These are phyloP conservation scores for Balanococcus diminutus DNA, from an alignment of 2,888 invertebrate genomes.

Conservation along the genomic window DNA sequence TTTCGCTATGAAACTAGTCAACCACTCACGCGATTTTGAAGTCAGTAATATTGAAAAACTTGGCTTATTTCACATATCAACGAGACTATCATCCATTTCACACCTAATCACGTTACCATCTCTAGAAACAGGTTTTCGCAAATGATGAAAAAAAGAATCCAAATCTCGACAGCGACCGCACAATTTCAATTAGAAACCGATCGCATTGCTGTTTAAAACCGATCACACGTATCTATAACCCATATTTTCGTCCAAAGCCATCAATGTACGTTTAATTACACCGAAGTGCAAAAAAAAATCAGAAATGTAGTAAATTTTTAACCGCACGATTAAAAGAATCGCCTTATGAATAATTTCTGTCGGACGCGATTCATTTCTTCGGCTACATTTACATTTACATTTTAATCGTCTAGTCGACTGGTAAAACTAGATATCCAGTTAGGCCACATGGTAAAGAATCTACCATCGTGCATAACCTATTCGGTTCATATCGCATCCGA, in stretches of 20 bases:
- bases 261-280: neutral
- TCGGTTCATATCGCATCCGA: neutral
- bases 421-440: slow-evolving; percentile 34
- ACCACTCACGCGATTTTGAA: neutral
- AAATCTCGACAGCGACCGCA: neutral
- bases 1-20: neutral
- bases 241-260: neutral
- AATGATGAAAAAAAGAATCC: neutral
- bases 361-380: slow-evolving; percentile 22
- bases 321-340: neutral
- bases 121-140: neutral
- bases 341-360: slow-evolving; percentile 2
- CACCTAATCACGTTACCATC: slow-evolving; percentile 3
- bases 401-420: slow-evolving; percentile 30
- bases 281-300: neutral
- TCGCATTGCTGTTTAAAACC: neutral
- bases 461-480: neutral
- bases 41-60: neutral
- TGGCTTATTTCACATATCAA: neutral
- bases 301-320: slow-evolving; percentile 18
- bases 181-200: neutral
- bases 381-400: slow-evolving; percentile 30
- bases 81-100: slow-evolving; percentile 4
- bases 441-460: slow-evolving; percentile 4
- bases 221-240: neutral